Base-by-base conservation (phyloP, 2,797 vertebrate species). In the Sebastes nivosus region DNA sequence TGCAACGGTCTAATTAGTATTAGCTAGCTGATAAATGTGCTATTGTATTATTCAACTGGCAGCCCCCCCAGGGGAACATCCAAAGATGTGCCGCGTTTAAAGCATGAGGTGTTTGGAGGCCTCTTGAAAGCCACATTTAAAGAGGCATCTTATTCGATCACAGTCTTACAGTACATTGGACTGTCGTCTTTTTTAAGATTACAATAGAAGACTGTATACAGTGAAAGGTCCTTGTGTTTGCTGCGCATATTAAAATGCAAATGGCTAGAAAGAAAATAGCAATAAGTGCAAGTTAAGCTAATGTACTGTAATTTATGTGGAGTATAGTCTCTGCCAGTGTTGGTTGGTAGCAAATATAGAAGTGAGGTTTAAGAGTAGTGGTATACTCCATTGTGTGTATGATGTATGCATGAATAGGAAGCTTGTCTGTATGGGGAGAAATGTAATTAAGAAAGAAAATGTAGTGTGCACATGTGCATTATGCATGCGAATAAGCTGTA, bases 1-100 rank as follows among this genome's bases (percentile, higher is more conserved):
- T 84, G 90, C 93, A 88, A 85, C 78, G 32, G 82, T 83, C 84
- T 91, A 88, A 93, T 94, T 93, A 93, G 81, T 85, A 93, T 92
- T 88, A 90, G 79, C 77, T 73, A 25, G 30, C 78, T 91, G 88
- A 93, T 92, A 83, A 92, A 92, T 92, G 87, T 79, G 71, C 80
- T 83, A 74, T 89, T 91, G 89, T 91, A 89, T 94, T 91, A 89
- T 92, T 93, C 86, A 91, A 82, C 85, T 87, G 67, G 77, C 69
- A 81, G 60, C 50, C 54, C 90, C 55, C 55, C 84, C 77, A 54
- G 68, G 85, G 90, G 86, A 89, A 78, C 67, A 67, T 79, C 42
- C 61, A 14, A 71, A 91, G 87, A 91, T 86, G 86, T 86, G 90
- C 85, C 24, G 71, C 78, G 70, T 91, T 87, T 83, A 84, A 82